Evolutionary conservation across 53 echinoderm and acorn worm species (phyloP), one percentile per base, ranked within the genome.

Genomic region (Mesocentrotus franciscanus): DNA sequence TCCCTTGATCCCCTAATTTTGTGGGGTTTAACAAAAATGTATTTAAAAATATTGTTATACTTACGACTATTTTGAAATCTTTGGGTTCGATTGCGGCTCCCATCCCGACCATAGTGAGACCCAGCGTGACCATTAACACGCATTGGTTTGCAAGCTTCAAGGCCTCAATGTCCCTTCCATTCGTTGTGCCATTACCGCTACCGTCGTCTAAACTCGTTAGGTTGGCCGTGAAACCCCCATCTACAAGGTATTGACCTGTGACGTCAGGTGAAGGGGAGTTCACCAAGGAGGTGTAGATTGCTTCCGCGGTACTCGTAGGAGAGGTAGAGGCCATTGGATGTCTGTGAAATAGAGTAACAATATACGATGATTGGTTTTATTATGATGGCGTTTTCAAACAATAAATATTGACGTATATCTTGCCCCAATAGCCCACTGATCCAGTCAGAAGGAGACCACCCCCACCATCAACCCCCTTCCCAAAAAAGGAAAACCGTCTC

Each of bases 61-160:
- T 76, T 24, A 93, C 93, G 15, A 93, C 93, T n/a, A 93, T 75
- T 75, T 93, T 93, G 30, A 93, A 93, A 56, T 93, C 93, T 36
- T 24, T 56, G 2, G 57, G 76, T 64, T 93, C 93, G 58, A 93
- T 93, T 29, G 93, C 93, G 4, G 93, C 93, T 93, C 93, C 93
- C 93, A 93, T 93, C 10, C 55, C 93, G 13, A 93, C 93, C 93
- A 93, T 93, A 15, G 93, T 93, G 14, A 93, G 76, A 49, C 93
- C 93, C 10, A 93, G 78, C 1, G 93, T 93, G 57, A 93, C 59
- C 49, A 72, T 75, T 26, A 93, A 56, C 55, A 93, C 93, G 17
- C n/a, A 49, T 11, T 93, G 78, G 34, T 93, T 93, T n/a, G 93
- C 93, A n/a, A 93, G 60, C 60, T 93, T 93, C 76, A 93, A 26